Evolutionary conservation across 2,797 vertebrate species (phyloP).

Genomic region (Dicrostonyx torquatus): DNA sequence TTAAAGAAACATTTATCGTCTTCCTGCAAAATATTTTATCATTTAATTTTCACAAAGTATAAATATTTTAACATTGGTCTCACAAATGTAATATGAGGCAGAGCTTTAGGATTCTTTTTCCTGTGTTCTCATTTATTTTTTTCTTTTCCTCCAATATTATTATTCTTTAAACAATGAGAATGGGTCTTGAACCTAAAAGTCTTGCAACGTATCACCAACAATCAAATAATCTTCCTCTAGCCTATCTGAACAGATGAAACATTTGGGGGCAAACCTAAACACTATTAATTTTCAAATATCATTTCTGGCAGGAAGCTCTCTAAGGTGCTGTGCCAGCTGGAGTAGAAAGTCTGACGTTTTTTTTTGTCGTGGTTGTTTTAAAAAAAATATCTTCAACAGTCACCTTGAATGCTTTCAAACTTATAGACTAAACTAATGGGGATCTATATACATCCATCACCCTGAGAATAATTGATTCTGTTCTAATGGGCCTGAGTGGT

Average conservation of each 20-base stretch:
- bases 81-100: background rate
- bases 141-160: background rate
- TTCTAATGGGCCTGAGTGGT: background rate
- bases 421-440: background rate
- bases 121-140: background rate
- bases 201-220: background rate
- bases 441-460: background rate
- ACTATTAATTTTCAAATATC: background rate
- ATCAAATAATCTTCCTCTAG: background rate
- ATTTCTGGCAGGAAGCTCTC: background rate
- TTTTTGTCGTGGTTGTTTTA: background rate
- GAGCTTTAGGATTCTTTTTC: background rate
- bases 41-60: background rate
- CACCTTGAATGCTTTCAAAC: slow-evolving; percentile 1
- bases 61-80: background rate
- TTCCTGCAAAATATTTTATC: background rate
- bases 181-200: background rate
- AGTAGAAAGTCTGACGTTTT: background rate
- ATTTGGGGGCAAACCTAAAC: background rate
- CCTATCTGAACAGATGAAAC: background rate
- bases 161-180: background rate
- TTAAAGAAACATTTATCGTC: background rate
- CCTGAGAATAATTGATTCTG: background rate
- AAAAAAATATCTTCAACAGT: background rate
- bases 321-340: background rate